Evolutionary conservation across 2,888 invertebrate species (phyloP), one percentile per base, ranked within the genome.

Genomic region (Bibio marci): DNA sequence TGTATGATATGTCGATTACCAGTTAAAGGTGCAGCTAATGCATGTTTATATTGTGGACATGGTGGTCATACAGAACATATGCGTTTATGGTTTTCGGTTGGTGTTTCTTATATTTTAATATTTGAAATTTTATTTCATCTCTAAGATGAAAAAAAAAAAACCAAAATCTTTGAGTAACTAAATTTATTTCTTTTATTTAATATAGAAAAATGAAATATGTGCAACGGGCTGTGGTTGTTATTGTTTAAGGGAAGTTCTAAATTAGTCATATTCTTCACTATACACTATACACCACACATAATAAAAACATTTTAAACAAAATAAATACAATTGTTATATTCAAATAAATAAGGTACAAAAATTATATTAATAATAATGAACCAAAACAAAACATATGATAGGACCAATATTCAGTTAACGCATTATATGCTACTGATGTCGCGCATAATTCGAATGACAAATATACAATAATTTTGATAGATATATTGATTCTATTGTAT

Each of bases 211-310:
- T 55, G 73, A 72, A 40, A 67, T 76, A 7, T 95, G 95, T 52
- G 85, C 94, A 0, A 78, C 85, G 2, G 92, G 91, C 22, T 95
- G 95, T 63, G 91, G 92, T 19, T 95, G 95, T 61, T 69, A 70
- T 46, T 95, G 94, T 57, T 64, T 87, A 41, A 67, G 44, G 81
- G 83, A 53, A 80, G 71, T 42, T 65, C 66, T 4, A 33, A 33
- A 8, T 33, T 33, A 19, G 33, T 33, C 15, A 15, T 40, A 58
- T 54, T 35, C 55, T 69, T 15, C 13, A 30, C 26, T 26, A 8
- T 10, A 26, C 10, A 10, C 10, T 8, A 26, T 6, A 26, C 26
- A 26, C n/a, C n/a, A n/a, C n/a, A n/a, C n/a, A n/a, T n/a, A n/a
- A n/a, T n/a, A n/a, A n/a, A n/a, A n/a, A n/a, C n/a, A n/a, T n/a